Evolutionary conservation across 2,888 invertebrate genomes (phyloP).

Genomic region (Campoplex nolae): DNA sequence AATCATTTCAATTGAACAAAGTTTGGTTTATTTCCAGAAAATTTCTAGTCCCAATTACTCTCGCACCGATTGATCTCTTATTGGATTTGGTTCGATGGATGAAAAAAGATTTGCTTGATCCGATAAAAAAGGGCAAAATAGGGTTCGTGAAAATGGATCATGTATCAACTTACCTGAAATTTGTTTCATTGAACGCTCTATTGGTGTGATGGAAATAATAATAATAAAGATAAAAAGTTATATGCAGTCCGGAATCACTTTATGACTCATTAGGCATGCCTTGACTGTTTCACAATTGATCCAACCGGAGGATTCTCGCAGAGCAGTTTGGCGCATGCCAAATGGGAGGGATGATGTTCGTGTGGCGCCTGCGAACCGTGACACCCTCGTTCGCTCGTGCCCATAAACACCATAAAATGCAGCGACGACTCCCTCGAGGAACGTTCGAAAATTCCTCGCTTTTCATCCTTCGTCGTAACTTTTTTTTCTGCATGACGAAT

Average conservation of each 20-base stretch:
- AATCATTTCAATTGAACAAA: background rate
- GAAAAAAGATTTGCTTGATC: constrained; percentile 1
- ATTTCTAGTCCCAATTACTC: background rate
- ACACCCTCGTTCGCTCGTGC: constrained; percentile 29
- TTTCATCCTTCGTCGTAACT: constrained; percentile 7
- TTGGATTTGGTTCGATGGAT: background rate
- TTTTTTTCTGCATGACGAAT: constrained; percentile 66
- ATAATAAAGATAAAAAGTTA: constrained; percentile 4
- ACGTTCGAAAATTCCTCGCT: constrained; percentile 48
- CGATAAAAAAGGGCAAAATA: background rate
- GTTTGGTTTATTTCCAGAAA: background rate
- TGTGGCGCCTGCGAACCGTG: constrained; percentile 53
- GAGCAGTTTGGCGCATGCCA: constrained; percentile 19
- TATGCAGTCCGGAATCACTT: constrained; percentile 72
- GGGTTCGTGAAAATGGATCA: constrained; percentile 36
- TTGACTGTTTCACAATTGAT: constrained; percentile 73
- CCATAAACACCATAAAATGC: constrained; percentile 69
- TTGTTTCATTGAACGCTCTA: constrained; percentile 50
- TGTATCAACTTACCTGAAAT: constrained; percentile 56
- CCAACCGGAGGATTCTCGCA: constrained; percentile 47
- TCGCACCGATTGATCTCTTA: background rate
- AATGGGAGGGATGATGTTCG: constrained; percentile 31
- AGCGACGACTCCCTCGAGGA: constrained; percentile 59
- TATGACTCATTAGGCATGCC: constrained; percentile 76
- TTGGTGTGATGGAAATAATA: constrained; percentile 11